These are phyloP conservation scores for Leucophenga maculata DNA, from an alignment of 2,888 invertebrate genomes.

Conservation along the genomic window DNA sequence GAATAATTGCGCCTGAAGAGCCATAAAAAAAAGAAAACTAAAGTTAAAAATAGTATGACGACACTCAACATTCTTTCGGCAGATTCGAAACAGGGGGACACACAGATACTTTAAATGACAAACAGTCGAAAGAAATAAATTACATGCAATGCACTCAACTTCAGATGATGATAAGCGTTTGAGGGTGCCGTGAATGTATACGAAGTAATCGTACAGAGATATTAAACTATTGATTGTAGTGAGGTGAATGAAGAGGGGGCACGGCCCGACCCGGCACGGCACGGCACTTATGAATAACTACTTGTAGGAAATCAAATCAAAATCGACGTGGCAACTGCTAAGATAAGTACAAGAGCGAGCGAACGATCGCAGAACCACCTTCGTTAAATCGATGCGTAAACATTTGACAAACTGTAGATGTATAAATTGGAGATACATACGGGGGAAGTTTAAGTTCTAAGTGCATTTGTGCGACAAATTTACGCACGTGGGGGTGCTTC, in stretches of 20 bases:
- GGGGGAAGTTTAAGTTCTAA: background rate
- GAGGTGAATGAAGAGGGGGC: background rate
- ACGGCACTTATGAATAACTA: constrained; percentile 40
- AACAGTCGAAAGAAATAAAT: constrained; percentile 63
- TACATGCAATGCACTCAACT: constrained; percentile 38
- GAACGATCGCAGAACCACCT: too few relatives aligned
- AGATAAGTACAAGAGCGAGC: background rate
- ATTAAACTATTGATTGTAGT: background rate
- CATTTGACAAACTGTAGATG: background rate
- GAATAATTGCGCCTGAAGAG: constrained; percentile 9
- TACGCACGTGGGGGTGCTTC: background rate
- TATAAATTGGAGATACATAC: too few relatives aligned
- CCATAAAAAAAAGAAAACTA: constrained; percentile 8
- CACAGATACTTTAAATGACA: constrained; percentile 49
- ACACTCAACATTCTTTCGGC: background rate
- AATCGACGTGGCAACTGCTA: background rate
- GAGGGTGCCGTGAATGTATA: background rate
- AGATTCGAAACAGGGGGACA: background rate
- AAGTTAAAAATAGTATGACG: constrained; percentile 10
- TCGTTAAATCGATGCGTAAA: background rate
- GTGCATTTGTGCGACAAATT: constrained; percentile 8
- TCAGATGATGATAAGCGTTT: background rate
- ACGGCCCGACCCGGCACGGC: too few relatives aligned
- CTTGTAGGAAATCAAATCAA: constrained; percentile 36
- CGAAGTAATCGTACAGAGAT: background rate